Evolutionary conservation across 1,140 invertebrate species (phyloP), one percentile per base, ranked within the genome.

Genomic region (Drosophila subpulchrella): DNA sequence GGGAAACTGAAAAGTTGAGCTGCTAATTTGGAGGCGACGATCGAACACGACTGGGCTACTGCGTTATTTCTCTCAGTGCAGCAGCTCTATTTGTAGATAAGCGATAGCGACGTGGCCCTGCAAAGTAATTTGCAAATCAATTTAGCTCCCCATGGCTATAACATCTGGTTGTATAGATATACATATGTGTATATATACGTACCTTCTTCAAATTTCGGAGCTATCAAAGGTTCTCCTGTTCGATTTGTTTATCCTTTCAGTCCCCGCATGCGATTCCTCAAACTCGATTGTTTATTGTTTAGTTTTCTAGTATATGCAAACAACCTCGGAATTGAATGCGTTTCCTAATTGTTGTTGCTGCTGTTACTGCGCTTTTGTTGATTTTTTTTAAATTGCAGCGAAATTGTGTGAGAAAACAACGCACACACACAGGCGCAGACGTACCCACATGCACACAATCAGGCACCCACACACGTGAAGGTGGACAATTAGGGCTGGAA

Each of bases 381-480:
- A 34, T 77, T 59, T 80, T 80, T 60, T 70, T 70, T 70, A 68
- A 71, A 71, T 70, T 71, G 67, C 78, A 81, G 27, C 57, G 60
- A 80, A 81, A 73, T 58, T 71, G 58, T 74, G 55, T 67, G 50
- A 80, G 50, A 79, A 63, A 75, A 57, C 79, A 81, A 78, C 70
- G 56, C 62, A 82, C 76, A 44, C 73, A 78, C 67, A 47, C 20
- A 60, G 41, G 41, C 58, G 48, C 38, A 42, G 38, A 24, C 10
- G 30, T 17, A 17, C 60, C 13, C 13, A 59, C 17, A 62, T n/a
- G 12, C 36, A 15, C 57, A 24, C 60, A 30, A 10, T 10, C 39
- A 36, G 36, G 39, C 56, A 62, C 30, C 17, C 27, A 65, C 36
- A 54, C 58, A 47, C 75, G 39, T 57, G 66, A 44, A 34, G 44